Conservation (phyloP, 1,140 invertebrate species). For the Drosophila watanabei region DNA sequence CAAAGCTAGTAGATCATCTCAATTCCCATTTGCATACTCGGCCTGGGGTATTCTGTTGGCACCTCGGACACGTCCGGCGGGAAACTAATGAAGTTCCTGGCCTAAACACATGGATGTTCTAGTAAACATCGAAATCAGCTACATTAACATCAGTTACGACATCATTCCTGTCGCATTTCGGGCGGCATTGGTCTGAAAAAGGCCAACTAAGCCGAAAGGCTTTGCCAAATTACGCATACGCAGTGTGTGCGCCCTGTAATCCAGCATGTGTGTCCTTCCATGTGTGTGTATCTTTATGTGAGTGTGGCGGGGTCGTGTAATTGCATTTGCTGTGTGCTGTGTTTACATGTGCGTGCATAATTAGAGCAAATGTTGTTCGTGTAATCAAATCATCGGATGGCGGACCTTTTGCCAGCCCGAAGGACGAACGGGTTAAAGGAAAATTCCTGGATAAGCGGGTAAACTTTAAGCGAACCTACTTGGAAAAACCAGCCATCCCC, state of each 20-base stretch:
- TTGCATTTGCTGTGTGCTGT: conserved; percentile 68
- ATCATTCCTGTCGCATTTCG: conserved; percentile 23
- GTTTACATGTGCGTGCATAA: conserved; percentile 82
- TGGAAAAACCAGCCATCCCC: background rate
- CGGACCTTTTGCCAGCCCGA: conserved; percentile 31
- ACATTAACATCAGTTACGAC: conserved; percentile 28
- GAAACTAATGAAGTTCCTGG: conserved; percentile 34
- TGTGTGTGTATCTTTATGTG: conserved; percentile 12
- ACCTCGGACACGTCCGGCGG: conserved; percentile 3
- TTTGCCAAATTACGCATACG: conserved; percentile 74
- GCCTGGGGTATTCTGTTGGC: conserved; percentile 3
- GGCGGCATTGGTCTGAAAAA: conserved; percentile 30
- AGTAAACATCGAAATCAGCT: conserved; percentile 10
- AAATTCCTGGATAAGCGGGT: conserved; percentile 10
- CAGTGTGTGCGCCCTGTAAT: conserved; percentile 69
- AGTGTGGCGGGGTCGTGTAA: conserved; percentile 54
- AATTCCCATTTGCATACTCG: conserved; percentile 8
- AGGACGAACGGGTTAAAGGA: conserved; percentile 17
- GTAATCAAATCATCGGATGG: conserved; percentile 73
- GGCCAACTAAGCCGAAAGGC: conserved; percentile 40
- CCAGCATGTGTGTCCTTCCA: conserved; percentile 18
- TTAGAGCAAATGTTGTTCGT: conserved; percentile 77
- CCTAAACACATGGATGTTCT: background rate
- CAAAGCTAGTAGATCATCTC: background rate
- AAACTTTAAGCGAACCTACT: conserved; percentile 48